Conservation (phyloP, 2,797 vertebrate genomes). For the Enteromius mattozi region DNA sequence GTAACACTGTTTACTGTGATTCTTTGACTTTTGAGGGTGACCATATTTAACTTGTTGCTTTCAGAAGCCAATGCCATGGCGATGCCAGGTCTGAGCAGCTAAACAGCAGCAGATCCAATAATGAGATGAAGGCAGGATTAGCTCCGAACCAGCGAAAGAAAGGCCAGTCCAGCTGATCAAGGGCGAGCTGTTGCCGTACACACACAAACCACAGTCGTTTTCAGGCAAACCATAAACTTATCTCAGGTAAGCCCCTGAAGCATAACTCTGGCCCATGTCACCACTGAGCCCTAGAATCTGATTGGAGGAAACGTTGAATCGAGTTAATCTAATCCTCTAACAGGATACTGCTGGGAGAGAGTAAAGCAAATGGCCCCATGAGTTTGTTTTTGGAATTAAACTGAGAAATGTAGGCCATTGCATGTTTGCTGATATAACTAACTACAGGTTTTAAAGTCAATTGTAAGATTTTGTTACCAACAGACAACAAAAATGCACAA, state of each 20-base stretch:
- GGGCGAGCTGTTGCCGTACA: slow-evolving; percentile 17
- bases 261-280: not conserved
- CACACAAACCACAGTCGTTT: slow-evolving; percentile 1
- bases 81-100: slow-evolving; percentile 46
- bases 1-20: slow-evolving; percentile 7
- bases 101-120: slow-evolving; percentile 60
- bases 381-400: slow-evolving; percentile 6
- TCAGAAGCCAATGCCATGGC: slow-evolving; percentile 25
- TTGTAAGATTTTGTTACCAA: not conserved
- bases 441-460: not conserved
- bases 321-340: slow-evolving; percentile 49
- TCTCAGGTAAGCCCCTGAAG: slow-evolving; percentile 37
- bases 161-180: slow-evolving; percentile 38
- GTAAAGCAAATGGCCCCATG: not conserved
- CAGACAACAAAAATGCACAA: not conserved
- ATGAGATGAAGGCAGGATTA: slow-evolving; percentile 59
- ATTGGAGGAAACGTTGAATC: slow-evolving; percentile 49
- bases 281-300: slow-evolving; percentile 34
- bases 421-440: not conserved
- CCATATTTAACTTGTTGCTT: not conserved
- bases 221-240: slow-evolving; percentile 11
- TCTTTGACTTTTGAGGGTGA: slow-evolving; percentile 38
- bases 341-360: slow-evolving; percentile 30
- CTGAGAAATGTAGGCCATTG: not conserved
- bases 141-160: slow-evolving; percentile 26